Evolutionary conservation across 2,113 vertebrate genomes (phyloP), one percentile per base, ranked within the genome.

Genomic region (Meles meles): DNA sequence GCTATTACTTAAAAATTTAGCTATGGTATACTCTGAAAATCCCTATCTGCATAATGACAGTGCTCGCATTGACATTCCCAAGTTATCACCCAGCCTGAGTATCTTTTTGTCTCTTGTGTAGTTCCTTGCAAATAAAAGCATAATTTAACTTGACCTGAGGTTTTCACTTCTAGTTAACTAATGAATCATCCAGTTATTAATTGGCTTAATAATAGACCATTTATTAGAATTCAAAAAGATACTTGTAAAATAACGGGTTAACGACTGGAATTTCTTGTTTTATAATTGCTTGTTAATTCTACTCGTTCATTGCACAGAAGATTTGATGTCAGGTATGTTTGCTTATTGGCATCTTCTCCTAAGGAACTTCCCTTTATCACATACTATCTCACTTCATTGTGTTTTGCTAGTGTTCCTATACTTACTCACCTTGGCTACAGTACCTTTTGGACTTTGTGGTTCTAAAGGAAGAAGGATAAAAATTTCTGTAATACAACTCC

Each of bases 111-210:
- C 39, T 85, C 11, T 63, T 20, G 20, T 0, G 29, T 63, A 61
- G 6, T 49, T 49, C 59, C 13, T 86, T 59, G 1, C 1, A 90
- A 95, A 44, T 47, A 84, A 79, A 63, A 88, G 29, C 29, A 72
- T 12, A 59, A 65, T 61, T 39, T 71, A 85, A 77, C 18, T 71
- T 49, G 11, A 92, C 27, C 10, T 39, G 6, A 4, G n/a, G n/a
- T 69, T 90, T 87, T 88, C 31, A 88, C 25, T 88, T 90, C 55
- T 31, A 93, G 61, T 84, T 87, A 86, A 87, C 31, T 52, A 80
- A 0, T 59, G 34, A 74, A 23, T 21, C 39, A 69, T 13, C 6
- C 49, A 55, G 31, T 67, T 72, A 55, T 49, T 88, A 29, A 80
- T 21, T 88, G 34, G 23, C 57, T 74, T 67, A 95, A 7, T 61